phyloP scores from a whole-genome alignment of 2,888 invertebrate species.

The Drosophila nr. perissopoda region DNA sequence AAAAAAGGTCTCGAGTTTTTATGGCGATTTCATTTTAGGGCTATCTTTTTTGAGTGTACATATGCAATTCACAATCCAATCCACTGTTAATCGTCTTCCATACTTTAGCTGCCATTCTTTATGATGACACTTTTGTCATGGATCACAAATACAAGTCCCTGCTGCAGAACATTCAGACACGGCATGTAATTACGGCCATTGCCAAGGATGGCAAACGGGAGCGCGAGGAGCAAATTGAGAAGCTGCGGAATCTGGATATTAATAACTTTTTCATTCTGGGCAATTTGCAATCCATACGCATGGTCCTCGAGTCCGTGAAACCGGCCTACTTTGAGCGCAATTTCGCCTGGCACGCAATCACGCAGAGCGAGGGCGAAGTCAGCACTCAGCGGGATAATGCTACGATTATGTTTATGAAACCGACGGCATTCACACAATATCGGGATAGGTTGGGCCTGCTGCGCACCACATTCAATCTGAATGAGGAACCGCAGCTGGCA shows the following conservation, averaged over 20 bases:
- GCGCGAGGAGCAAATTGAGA: conserved; percentile 88
- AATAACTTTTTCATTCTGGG: conserved; percentile 95
- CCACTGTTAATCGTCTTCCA: neutral
- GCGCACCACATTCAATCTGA: conserved; percentile 90
- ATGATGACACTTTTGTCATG: conserved; percentile 95
- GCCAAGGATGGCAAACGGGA: conserved; percentile 86
- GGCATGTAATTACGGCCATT: conserved; percentile 92
- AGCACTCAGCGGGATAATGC: conserved; percentile 92
- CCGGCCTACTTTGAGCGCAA: conserved; percentile 92
- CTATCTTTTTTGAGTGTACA: neutral
- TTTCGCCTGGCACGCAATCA: conserved; percentile 94
- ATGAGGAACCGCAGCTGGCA: conserved; percentile 90
- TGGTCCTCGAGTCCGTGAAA: conserved; percentile 89
- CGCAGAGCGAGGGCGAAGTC: conserved; percentile 90
- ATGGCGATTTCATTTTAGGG: no score
- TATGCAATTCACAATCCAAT: neutral
- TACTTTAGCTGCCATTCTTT: conserved; percentile 90
- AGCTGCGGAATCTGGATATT: conserved; percentile 92
- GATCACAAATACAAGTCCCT: conserved; percentile 97
- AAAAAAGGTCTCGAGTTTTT: no score
- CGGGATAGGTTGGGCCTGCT: conserved; percentile 90
- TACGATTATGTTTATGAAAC: conserved; percentile 90
- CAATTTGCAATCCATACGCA: conserved; percentile 89
- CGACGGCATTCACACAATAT: conserved; percentile 89
- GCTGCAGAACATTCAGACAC: conserved; percentile 94